Base-by-base conservation (phyloP, 1,140 invertebrate genomes). In the Bombus pyrosoma region DNA sequence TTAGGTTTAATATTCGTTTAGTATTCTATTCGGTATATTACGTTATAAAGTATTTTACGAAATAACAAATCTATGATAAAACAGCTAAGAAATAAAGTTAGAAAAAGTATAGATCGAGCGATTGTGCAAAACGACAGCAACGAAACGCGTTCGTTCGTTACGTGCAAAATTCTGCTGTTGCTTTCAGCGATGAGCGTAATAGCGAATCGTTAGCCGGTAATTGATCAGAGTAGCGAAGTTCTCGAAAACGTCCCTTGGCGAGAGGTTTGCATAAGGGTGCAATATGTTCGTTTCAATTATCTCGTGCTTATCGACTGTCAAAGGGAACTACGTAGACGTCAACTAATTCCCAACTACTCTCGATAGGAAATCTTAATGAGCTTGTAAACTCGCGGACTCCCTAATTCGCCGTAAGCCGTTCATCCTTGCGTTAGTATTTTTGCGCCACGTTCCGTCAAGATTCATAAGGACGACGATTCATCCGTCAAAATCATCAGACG, bases 341-440 rank as follows among this genome's bases (percentile, higher is more conserved):
- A 73, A 73, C 28, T 22, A 39, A 73, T n/a, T 81, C 10, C 5
- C 1, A 39, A 81, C 47, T 32, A n/a, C 43, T 9, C 25, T 18
- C 47, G 13, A 59, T 43, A 37, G 43, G n/a, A 25, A 6, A 59
- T 22, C 68, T 22, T 81, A 81, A 73, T 47, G 79, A 81, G 68
- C 2, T n/a, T 18, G 37, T 15, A 37, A 81, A 81, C 68, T 72
- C 68, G 9, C 18, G 6, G 18, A 25, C 5, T 59, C 1, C 28
- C 2, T 13, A 41, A 81, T 39, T 53, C 5, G 12, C 6, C 28
- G 28, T 57, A 57, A 57, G 28, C 10, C 25, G 6, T 22, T 47
- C 15, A 5, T 34, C 62, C 37, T 0, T 28, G 6, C 18, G 13
- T 32, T 47, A 1, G 12, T 32, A 13, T 10, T 6, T 41, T 43